These are phyloP conservation scores for Ditylenchus dipsaci DNA, from an alignment of 1,140 invertebrate genomes.

Conservation along the genomic window DNA sequence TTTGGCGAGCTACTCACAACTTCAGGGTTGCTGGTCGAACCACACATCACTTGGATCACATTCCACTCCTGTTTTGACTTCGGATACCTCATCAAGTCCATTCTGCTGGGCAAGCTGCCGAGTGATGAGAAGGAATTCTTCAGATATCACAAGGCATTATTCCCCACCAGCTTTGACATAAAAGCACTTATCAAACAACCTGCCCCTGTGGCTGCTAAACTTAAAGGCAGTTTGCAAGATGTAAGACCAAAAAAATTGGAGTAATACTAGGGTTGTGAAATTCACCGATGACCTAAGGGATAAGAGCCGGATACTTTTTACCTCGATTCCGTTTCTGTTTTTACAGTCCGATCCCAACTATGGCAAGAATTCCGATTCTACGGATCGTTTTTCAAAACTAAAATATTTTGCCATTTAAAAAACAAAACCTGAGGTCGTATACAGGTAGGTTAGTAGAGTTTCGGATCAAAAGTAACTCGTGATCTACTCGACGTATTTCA, in stretches of 20 bases:
- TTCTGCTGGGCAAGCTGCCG: conserved; percentile 67
- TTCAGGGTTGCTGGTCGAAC: conserved; percentile 87
- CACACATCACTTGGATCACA: conserved; percentile 92
- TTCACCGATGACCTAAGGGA: no score
- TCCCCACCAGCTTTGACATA: conserved; percentile 93
- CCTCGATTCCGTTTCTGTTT: no score
- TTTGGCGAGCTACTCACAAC: conserved; percentile 95
- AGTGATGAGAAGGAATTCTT: conserved; percentile 86
- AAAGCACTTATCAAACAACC: conserved; percentile 98
- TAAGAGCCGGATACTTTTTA: no score
- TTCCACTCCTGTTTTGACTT: conserved; percentile 97
- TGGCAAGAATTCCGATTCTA: no score
- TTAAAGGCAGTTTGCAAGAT: conserved; percentile 94
- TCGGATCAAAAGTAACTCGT: no score
- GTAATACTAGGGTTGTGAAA: no score
- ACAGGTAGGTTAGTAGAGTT: no score
- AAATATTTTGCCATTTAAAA: no score
- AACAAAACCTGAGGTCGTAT: no score
- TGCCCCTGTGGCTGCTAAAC: conserved; percentile 68
- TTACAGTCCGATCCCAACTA: no score
- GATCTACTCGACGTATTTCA: no score
- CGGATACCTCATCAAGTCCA: conserved; percentile 91
- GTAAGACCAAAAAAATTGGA: conserved; percentile 69
- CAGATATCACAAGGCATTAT: conserved; percentile 83
- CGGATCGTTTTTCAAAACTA: no score